phyloP scores from a whole-genome alignment of 2,888 invertebrate genomes.

The Philereme vetulata region DNA sequence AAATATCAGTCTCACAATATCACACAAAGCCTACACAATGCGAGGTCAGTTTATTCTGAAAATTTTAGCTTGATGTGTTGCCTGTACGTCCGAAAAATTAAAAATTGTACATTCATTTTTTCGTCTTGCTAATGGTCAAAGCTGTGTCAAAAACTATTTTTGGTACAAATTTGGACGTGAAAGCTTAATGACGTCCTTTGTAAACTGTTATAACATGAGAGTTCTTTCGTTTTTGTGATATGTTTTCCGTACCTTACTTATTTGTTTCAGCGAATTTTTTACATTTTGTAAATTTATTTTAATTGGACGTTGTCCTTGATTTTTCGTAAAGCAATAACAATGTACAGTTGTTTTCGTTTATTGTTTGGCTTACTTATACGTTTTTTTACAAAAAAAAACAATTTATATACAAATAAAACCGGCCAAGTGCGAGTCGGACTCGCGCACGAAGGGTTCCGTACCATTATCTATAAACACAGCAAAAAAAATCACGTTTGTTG shows the following conservation, averaged over 20 bases:
- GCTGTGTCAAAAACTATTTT: slow-evolving; percentile 15
- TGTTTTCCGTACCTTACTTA: slow-evolving; percentile 1
- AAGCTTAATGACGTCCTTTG: slow-evolving; percentile 19
- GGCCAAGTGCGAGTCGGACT: too few species aligned
- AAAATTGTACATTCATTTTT: slow-evolving; percentile 6
- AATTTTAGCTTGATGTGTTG: too few species aligned
- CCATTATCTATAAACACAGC: too few species aligned
- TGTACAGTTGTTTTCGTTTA: too few species aligned
- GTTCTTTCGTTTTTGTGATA: slow-evolving; percentile 10
- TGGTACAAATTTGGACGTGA: slow-evolving; percentile 11
- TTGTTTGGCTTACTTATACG: too few species aligned
- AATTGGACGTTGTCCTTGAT: not conserved
- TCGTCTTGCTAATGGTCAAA: not conserved
- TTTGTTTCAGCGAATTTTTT: slow-evolving; percentile 1
- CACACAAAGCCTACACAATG: too few species aligned
- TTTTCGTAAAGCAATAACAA: not conserved
- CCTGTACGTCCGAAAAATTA: not conserved
- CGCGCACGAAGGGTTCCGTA: too few species aligned
- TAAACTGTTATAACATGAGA: slow-evolving; percentile 16
- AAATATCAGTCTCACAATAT: too few species aligned
- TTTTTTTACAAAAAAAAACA: too few species aligned
- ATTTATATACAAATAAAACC: too few species aligned
- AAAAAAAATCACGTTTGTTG: too few species aligned
- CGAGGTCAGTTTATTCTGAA: too few species aligned
- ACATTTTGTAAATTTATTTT: slow-evolving; percentile 1